Percentiles rank a stretch among this genome's conserved stretches.
These are phyloP conservation scores for Polydrusus pterygomalis DNA, from an alignment of 2,888 invertebrate genomes.

Conservation along the genomic window DNA sequence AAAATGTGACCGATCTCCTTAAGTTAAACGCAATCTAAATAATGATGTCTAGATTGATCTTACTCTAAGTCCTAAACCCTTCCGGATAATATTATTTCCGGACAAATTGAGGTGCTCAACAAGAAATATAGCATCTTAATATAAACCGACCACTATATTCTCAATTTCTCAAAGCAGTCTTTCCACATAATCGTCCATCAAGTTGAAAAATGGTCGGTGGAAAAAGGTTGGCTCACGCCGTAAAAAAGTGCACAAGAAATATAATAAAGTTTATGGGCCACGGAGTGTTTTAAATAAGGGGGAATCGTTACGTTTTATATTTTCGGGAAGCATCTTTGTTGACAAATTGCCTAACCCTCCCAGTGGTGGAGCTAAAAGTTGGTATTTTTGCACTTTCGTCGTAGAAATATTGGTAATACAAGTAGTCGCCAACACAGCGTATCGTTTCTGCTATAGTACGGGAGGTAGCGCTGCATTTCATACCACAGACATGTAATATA, in stretches of 20 bases:
- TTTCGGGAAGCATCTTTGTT: constrained; percentile 19
- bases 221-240: constrained; percentile 29
- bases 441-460: too few species aligned
- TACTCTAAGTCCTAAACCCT: constrained; percentile 10
- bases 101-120: constrained; percentile 22
- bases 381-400: too few species aligned
- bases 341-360: constrained; percentile 11
- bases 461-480: too few species aligned
- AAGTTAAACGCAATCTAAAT: too few species aligned
- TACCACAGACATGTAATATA: too few species aligned
- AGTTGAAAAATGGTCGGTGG: constrained; percentile 34
- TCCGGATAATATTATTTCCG: constrained; percentile 10
- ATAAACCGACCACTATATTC: constrained; percentile 29
- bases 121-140: constrained; percentile 36
- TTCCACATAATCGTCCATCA: constrained; percentile 39
- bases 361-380: neutral
- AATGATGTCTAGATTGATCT: too few species aligned
- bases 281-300: constrained; percentile 31
- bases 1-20: too few species aligned
- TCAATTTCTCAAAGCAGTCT: constrained; percentile 30
- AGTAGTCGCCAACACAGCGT: too few species aligned
- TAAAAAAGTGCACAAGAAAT: constrained; percentile 34
- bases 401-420: too few species aligned
- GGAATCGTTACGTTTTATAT: constrained; percentile 28
- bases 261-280: constrained; percentile 37